Base-by-base conservation (phyloP, 2,888 invertebrate genomes). In the Clunio marinus region DNA sequence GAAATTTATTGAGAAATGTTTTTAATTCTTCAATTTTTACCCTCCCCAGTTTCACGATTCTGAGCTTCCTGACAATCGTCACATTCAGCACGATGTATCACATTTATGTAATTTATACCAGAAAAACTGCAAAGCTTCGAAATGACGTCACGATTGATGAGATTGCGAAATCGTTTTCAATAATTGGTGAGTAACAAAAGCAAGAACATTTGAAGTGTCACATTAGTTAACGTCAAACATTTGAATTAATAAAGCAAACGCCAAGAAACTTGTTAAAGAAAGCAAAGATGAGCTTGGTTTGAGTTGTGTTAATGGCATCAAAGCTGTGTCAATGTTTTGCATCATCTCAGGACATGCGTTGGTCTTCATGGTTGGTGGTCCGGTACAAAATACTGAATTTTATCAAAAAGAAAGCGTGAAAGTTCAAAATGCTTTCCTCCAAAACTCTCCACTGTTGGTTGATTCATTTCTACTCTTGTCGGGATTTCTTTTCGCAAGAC, bases 391-490 rank as follows among this genome's bases (percentile, higher is more conserved):
- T 74, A 81, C 82, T 13, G 81, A 82, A 70, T 88, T 86, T 73
- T 84, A 74, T 59, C 72, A 72, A 32, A 71, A 75, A 70, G 75
- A 76, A 72, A 13, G 70, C 51, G 15, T 25, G 62, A 62, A 74
- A 72, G 80, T 85, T 20, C 79, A 81, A 70, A 84, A 86, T 74
- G 83, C 83, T 0, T 81, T 87, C 68, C 82, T 88, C 75, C 73
- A 85, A 57, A 88, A 88, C 77, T 87, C 86, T 71, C 82, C 87
- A 1, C 77, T 89, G 4, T 78, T 88, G 10, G 88, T 89, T n/a
- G 89, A 89, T 72, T 85, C 86, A 0, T 89, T 88, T 75, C 77
- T 89, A 69, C 80, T 88, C 73, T 77, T 88, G 35, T 86, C 88
- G 73, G 88, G 88, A 4, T 88, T 89, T 74, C 80, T 88, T 24